These are phyloP conservation scores for Mythimna loreyi DNA, from an alignment of 2,888 invertebrate genomes.

Conservation along the genomic window DNA sequence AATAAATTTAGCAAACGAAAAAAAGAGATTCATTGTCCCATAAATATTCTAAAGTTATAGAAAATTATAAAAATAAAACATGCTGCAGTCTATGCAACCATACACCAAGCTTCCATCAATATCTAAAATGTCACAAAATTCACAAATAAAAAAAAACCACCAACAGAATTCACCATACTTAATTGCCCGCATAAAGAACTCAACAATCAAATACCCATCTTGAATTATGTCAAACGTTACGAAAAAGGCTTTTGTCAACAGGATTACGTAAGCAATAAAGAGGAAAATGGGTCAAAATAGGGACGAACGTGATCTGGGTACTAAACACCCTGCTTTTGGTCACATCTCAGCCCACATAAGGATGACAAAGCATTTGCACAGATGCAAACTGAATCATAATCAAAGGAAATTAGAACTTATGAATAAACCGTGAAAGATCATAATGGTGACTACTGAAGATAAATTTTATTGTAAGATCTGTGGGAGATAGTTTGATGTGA, in stretches of 20 bases:
- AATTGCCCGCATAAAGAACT: constrained; percentile 20
- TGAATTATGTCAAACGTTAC: constrained; percentile 56
- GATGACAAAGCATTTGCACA: constrained; percentile 53
- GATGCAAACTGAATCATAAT: constrained; percentile 57
- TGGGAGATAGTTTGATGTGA: constrained; percentile 14
- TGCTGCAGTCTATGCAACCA: too few species aligned
- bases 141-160: not conserved
- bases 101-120: too few species aligned
- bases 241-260: constrained; percentile 63
- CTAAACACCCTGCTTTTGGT: constrained; percentile 63
- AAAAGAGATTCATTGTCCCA: too few species aligned
- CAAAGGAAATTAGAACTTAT: constrained; percentile 47
- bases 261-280: constrained; percentile 68
- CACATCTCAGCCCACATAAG: constrained; percentile 61
- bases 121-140: too few species aligned
- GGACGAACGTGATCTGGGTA: constrained; percentile 58
- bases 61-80: too few species aligned
- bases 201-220: constrained; percentile 40
- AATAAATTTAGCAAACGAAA: too few species aligned
- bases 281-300: constrained; percentile 69
- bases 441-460: not conserved
- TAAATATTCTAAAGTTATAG: too few species aligned
- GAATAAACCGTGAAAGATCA: constrained; percentile 12
- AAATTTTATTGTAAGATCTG: constrained; percentile 1
- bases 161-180: constrained; percentile 15